phyloP scores from a whole-genome alignment of 92 coral and sea anemone species.

The Isaurus tuberculatus region DNA sequence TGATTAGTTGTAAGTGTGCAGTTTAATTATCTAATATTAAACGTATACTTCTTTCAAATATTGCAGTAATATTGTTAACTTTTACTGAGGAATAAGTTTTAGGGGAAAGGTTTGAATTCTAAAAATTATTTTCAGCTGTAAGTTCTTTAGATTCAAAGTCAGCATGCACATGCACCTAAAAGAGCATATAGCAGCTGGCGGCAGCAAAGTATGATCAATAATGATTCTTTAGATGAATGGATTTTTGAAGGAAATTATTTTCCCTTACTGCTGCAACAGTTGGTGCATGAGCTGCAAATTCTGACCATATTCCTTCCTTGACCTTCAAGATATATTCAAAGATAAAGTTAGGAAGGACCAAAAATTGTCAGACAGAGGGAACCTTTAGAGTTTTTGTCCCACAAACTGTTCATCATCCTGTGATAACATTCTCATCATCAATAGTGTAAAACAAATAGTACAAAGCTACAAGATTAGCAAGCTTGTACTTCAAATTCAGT shows the following conservation, averaged over 20 bases:
- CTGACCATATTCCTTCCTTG: slow-evolving; percentile 85
- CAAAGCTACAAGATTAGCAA: neutral
- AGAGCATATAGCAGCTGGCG: neutral
- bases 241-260: slow-evolving; percentile 10
- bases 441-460: neutral
- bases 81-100: no score
- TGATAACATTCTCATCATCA: neutral
- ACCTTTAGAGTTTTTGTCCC: neutral
- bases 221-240: slow-evolving; percentile 15
- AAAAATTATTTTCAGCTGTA: neutral
- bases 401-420: neutral
- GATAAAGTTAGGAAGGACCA: slow-evolving; percentile 55
- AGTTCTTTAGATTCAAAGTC: neutral
- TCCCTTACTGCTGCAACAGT: slow-evolving; percentile 92
- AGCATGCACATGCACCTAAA: neutral
- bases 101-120: no score
- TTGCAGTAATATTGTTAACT: no score
- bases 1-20: no score
- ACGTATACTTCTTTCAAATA: no score
- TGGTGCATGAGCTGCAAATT: slow-evolving; percentile 94
- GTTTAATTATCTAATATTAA: no score
- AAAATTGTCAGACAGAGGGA: slow-evolving; percentile 3
- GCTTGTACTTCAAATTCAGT: no score
- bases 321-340: slow-evolving; percentile 81
- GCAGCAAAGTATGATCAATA: slow-evolving; percentile 21